Conservation (phyloP, 2,113 vertebrate genomes). For the Osmerus mordax region DNA sequence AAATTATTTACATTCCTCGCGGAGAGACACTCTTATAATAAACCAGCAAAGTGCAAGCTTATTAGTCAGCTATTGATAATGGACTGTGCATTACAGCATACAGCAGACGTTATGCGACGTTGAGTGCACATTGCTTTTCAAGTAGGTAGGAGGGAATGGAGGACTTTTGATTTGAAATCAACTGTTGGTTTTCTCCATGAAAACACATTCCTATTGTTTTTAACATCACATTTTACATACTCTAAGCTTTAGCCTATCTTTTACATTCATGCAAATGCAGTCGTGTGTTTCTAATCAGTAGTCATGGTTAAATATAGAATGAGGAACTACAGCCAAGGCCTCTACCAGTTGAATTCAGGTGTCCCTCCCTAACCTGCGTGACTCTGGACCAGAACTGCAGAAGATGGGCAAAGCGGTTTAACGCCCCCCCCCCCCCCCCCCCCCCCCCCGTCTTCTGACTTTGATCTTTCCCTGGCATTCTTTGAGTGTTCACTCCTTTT, state of each 20-base stretch:
- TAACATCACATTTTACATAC: too few relatives aligned
- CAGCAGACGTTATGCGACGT: slow-evolving; percentile 21
- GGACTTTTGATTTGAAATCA: too few relatives aligned
- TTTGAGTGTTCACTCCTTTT: slow-evolving; percentile 49
- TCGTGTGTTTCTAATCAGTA: too few relatives aligned
- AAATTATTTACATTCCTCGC: slow-evolving; percentile 42
- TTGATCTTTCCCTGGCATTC: slow-evolving; percentile 63
- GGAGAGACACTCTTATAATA: slow-evolving; percentile 54
- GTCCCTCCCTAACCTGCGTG: too few relatives aligned
- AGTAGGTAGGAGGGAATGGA: too few relatives aligned
- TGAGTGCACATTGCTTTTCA: not conserved
- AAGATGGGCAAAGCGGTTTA: slow-evolving; percentile 56
- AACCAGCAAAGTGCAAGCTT: slow-evolving; percentile 56
- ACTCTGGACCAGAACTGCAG: slow-evolving; percentile 44
- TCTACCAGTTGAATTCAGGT: too few relatives aligned
- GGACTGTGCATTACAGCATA: slow-evolving; percentile 29
- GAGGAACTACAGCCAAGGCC: too few relatives aligned
- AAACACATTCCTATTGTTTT: too few relatives aligned
- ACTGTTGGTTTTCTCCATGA: too few relatives aligned
- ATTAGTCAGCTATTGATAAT: slow-evolving; percentile 49
- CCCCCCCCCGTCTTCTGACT: slow-evolving; percentile 36
- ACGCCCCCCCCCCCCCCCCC: slow-evolving; percentile 26
- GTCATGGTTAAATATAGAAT: too few relatives aligned
- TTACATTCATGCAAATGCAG: too few relatives aligned
- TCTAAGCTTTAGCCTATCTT: too few relatives aligned